A percentile compares a stretch with the other conserved stretches of the same genome.
These are phyloP conservation scores for Manacus vitellinus DNA, from an alignment of 2,113 vertebrate genomes.

Conservation along the genomic window DNA sequence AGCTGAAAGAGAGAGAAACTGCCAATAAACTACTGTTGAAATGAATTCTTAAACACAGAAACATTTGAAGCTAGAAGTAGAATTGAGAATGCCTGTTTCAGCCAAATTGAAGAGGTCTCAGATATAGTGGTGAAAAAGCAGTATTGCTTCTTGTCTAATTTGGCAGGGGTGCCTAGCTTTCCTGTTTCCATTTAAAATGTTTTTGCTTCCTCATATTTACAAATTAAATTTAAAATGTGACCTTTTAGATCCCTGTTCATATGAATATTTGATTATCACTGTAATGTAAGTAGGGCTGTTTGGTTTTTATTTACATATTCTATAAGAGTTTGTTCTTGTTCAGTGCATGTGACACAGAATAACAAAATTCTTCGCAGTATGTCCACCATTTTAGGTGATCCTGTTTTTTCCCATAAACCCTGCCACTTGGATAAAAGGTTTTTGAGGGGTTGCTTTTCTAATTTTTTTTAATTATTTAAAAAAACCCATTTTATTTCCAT, in stretches of 20 bases:
- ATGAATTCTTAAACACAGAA: constrained; percentile 47
- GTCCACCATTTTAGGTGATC: neutral
- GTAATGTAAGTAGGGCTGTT: neutral
- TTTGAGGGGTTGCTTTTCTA: neutral
- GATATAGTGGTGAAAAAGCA: neutral
- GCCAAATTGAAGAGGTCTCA: neutral
- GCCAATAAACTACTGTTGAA: neutral
- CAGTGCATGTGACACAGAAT: neutral
- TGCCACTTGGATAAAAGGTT: neutral
- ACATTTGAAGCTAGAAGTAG: neutral
- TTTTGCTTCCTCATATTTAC: neutral
- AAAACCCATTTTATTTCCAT: neutral
- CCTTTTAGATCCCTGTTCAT: neutral
- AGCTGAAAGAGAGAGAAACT: constrained; percentile 13
- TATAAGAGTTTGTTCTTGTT: neutral
- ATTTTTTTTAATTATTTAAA: too few species aligned
- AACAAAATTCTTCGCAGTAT: neutral
- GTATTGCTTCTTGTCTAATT: neutral
- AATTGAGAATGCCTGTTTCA: neutral
- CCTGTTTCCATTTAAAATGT: neutral
- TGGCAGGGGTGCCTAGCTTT: neutral
- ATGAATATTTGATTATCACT: neutral
- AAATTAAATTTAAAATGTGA: constrained; percentile 1
- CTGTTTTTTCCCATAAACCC: neutral
- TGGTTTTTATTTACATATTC: neutral